A percentile compares a stretch with the other conserved stretches of the same genome.
Evolutionary conservation across 2,113 vertebrate genomes (phyloP).

Genomic region (Cyprinodon brontotheroides): DNA sequence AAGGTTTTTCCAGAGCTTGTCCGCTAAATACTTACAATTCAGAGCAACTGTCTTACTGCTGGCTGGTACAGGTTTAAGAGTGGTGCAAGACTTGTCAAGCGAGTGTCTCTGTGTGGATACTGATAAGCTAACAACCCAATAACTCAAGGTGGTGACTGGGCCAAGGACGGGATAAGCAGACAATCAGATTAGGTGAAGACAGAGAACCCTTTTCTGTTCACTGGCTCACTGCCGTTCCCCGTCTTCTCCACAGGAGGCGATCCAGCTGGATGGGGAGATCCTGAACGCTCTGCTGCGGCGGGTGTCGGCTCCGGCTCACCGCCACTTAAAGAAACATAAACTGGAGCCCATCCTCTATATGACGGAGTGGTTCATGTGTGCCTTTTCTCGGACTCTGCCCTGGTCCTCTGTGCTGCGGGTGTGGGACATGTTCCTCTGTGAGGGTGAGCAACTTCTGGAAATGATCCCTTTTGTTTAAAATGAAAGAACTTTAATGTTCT

Average conservation of each 20-base stretch:
- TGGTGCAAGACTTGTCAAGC: conserved; percentile 6
- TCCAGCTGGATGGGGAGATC: conserved; percentile 97
- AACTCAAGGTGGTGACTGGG: conserved; percentile 32
- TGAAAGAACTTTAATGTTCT: neutral
- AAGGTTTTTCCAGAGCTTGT: neutral
- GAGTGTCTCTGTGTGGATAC: neutral
- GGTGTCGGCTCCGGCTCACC: conserved; percentile 86
- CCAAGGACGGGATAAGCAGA: conserved; percentile 32
- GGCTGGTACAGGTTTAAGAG: neutral
- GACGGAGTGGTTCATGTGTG: conserved; percentile 99
- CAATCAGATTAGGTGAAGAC: conserved; percentile 43
- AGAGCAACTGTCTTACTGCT: neutral
- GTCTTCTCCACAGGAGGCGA: conserved; percentile 85
- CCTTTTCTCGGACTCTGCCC: conserved; percentile 94
- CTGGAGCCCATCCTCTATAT: conserved; percentile 97
- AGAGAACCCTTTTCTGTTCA: conserved; percentile 7
- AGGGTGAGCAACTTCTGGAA: conserved; percentile 79
- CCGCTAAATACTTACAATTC: neutral
- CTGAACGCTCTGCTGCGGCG: conserved; percentile 89
- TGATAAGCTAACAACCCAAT: conserved; percentile 19
- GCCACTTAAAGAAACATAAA: conserved; percentile 94
- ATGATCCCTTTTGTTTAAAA: neutral
- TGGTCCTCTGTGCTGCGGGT: conserved; percentile 95
- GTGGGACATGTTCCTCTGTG: conserved; percentile 99
- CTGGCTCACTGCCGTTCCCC: conserved; percentile 10